Conservation (phyloP, 2,888 invertebrate species). For the Crematogaster levior region DNA sequence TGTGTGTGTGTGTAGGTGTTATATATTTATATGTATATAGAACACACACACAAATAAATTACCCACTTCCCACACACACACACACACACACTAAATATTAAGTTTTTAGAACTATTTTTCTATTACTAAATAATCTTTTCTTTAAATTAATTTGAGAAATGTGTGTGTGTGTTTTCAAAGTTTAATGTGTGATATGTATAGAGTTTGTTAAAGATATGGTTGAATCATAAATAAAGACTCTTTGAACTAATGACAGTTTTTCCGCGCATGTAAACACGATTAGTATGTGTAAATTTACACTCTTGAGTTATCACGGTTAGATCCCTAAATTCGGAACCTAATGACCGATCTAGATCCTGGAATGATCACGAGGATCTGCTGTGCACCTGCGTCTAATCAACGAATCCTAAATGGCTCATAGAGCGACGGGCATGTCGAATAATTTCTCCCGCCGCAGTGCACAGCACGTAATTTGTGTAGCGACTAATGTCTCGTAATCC, state of each 20-base stretch:
- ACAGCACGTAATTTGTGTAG: constrained; percentile 43
- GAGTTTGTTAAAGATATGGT: background rate
- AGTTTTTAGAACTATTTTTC: background rate
- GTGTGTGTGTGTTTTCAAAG: no score
- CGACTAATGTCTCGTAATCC: constrained; percentile 45
- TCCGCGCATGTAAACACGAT: background rate
- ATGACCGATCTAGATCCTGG: constrained; percentile 24
- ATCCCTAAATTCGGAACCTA: constrained; percentile 17
- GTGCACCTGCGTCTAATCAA: constrained; percentile 43
- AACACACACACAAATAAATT: no score
- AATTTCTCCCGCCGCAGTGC: constrained; percentile 38
- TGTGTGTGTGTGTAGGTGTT: no score
- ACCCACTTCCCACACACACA: no score
- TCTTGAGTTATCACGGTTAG: background rate
- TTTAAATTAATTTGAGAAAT: background rate
- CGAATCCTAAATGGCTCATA: constrained; percentile 53
- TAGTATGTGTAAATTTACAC: background rate
- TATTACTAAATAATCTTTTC: background rate
- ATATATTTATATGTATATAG: no score
- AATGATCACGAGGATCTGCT: constrained; percentile 21
- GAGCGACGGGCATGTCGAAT: constrained; percentile 40
- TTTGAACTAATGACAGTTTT: background rate
- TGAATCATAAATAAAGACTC: background rate
- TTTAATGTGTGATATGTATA: background rate
- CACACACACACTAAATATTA: background rate